Base-by-base conservation (phyloP, 2,113 vertebrate genomes). In the Ctenomys sociabilis region DNA sequence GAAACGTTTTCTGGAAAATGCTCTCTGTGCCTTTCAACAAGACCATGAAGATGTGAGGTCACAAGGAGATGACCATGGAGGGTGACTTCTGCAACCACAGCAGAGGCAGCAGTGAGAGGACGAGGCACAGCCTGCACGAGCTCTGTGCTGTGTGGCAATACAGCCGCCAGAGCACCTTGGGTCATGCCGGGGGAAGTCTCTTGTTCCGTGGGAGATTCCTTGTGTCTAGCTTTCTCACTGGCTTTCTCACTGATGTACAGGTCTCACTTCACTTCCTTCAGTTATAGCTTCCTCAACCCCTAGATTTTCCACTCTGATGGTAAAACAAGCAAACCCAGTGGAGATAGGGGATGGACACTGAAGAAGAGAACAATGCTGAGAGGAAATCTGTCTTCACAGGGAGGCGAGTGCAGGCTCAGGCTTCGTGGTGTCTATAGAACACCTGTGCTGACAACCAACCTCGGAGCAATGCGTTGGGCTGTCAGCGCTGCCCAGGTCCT, bases 351-450 rank as follows among this genome's bases (percentile, higher is more conserved):
- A 59, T 0, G 5, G 57, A 57, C 14, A 13, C 3, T 4, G 26
- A 28, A 43, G 24, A 54, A 72, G 52, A 72, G 73, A 80, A 26
- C 54, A 26, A 43, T 10, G 2, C 0, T 10, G 80, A 54, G 54
- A 77, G 22, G 68, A 57, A 75, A 22, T 12, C n/a, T 19, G 0
- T 0, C 14, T 3, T 7, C 3, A 40, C 43, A 66, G 92, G 72
- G 81, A 37, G n/a, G 35, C 32, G 10, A 21, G n/a, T 4, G 28
- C 1, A 14, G 64, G 85, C n/a, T 28, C 0, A 9, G 0, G 17
- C 24, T 11, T 3, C 26, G 2, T 0, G 28, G 26, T 22, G 35
- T 26, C 66, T 11, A 30, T 0, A 83, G 68, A 81, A 81, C 2
- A 52, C 0, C 16, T 35, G 73, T 17, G 40, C n/a, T 3, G 22